Percentiles rank a stretch among this genome's conserved stretches.
Evolutionary conservation across 1,140 invertebrate genomes (phyloP).

Genomic region (Aethina tumida): DNA sequence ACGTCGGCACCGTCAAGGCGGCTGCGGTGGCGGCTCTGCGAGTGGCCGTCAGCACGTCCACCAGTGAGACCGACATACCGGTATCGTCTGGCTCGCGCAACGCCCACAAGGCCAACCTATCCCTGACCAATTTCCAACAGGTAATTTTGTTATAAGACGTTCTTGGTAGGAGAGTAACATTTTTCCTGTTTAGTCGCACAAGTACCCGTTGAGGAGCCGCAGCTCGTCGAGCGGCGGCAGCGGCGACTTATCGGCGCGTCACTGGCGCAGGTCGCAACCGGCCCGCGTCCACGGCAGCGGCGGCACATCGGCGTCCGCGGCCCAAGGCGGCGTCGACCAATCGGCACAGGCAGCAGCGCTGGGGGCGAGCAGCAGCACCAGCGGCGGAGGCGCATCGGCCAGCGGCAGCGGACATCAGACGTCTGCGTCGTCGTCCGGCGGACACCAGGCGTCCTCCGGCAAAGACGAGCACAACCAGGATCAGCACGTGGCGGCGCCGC

Average conservation of each 20-base stretch:
- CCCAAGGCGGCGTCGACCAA: slow-evolving; percentile 5
- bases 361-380: slow-evolving; percentile 27
- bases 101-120: no score
- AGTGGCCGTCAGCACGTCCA: no score
- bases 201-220: slow-evolving; percentile 16
- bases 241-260: neutral
- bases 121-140: no score
- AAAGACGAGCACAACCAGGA: no score
- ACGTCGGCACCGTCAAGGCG: no score
- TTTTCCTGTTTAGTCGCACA: slow-evolving; percentile 12
- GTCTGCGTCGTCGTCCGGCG: neutral
- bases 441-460: slow-evolving; percentile 20
- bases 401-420: slow-evolving; percentile 6
- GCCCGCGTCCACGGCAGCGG: neutral
- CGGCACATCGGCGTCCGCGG: neutral
- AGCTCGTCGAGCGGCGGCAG: neutral
- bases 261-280: neutral
- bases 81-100: no score
- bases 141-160: no score
- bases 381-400: slow-evolving; percentile 5
- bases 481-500: slow-evolving; percentile 24
- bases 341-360: slow-evolving; percentile 26
- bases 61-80: no score
- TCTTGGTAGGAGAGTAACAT: no score
- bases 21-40: no score